Evolutionary conservation across 2,113 vertebrate genomes (phyloP).

Genomic region (Oncorhynchus nerka): DNA sequence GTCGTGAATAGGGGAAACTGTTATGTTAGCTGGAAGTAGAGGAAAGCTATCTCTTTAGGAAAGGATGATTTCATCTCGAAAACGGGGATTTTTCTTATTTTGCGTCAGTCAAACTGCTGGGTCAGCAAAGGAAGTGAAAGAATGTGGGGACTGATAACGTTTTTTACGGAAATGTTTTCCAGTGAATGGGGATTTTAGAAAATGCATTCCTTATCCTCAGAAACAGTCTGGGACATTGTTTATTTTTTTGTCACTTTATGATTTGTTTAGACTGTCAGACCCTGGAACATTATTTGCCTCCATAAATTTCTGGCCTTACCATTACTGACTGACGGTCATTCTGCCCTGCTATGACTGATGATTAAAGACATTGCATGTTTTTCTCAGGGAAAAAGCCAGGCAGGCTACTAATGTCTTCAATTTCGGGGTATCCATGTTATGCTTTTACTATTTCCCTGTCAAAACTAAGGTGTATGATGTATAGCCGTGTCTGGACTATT

Average conservation of each 20-base stretch:
- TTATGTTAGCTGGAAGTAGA: conserved; percentile 9
- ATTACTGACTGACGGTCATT: conserved; percentile 30
- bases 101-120: neutral
- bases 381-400: conserved; percentile 4
- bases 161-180: conserved; percentile 6
- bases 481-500: conserved; percentile 2
- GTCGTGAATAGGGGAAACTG: neutral
- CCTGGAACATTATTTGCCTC: conserved; percentile 8
- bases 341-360: conserved; percentile 6
- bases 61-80: conserved; percentile 8
- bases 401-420: conserved; percentile 18
- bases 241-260: conserved; percentile 7
- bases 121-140: conserved; percentile 15
- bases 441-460: conserved; percentile 24
- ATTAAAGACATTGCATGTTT: conserved; percentile 24
- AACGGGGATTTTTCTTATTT: neutral
- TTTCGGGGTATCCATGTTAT: conserved; percentile 30
- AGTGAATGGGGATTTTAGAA: conserved; percentile 7
- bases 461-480: conserved; percentile 2
- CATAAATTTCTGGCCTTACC: conserved; percentile 5
- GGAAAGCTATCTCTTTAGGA: neutral
- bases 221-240: conserved; percentile 23
- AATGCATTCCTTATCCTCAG: conserved; percentile 43
- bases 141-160: neutral
- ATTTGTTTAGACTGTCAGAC: conserved; percentile 10